phyloP scores from a whole-genome alignment of 1,140 invertebrate species.

The Grapholita molesta region DNA sequence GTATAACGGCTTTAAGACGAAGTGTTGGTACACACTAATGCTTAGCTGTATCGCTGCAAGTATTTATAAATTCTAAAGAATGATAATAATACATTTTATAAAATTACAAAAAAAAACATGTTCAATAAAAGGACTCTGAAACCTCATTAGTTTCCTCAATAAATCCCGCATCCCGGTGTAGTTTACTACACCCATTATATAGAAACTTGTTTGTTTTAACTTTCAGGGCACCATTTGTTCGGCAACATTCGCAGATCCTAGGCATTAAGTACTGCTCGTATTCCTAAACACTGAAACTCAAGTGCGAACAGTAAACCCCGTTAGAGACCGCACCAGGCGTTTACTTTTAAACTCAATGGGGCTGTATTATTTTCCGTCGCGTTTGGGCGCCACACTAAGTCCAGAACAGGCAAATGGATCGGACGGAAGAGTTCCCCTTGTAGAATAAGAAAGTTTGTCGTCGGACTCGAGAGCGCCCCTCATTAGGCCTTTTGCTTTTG shows the following conservation, averaged over 20 bases:
- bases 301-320: constrained; percentile 26
- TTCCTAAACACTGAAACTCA: constrained; percentile 20
- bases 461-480: constrained; percentile 54
- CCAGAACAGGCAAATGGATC: constrained; percentile 70
- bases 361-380: constrained; percentile 49
- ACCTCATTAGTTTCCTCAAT: no score
- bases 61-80: background rate
- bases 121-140: no score
- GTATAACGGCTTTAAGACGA: background rate
- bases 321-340: constrained; percentile 23
- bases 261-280: background rate
- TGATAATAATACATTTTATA: background rate
- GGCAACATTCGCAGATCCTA: background rate
- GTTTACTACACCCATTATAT: background rate
- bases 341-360: constrained; percentile 22
- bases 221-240: background rate
- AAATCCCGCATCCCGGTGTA: background rate
- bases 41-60: background rate
- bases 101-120: no score
- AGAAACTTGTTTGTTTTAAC: background rate
- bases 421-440: constrained; percentile 58
- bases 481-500: constrained; percentile 70
- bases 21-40: background rate
- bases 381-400: constrained; percentile 47
- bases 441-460: constrained; percentile 72